These are phyloP conservation scores for Pteronura brasiliensis DNA, from an alignment of 2,113 vertebrate genomes.

Conservation along the genomic window DNA sequence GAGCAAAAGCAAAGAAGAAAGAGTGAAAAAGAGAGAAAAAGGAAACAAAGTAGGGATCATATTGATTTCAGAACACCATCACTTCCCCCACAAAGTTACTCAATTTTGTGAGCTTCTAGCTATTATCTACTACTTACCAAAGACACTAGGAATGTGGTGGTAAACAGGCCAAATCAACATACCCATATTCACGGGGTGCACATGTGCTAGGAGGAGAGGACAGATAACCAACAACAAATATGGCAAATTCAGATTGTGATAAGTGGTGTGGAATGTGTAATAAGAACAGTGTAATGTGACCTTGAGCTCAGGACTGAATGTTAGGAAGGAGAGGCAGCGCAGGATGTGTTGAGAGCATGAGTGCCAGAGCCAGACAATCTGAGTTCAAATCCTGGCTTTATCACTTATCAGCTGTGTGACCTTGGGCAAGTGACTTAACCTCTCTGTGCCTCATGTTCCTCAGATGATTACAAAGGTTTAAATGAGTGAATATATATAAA, in stretches of 20 bases:
- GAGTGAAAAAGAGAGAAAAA: neutral
- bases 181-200: neutral
- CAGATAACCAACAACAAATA: neutral
- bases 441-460: neutral
- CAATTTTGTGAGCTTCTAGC: neutral
- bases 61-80: neutral
- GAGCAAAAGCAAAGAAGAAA: neutral
- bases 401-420: neutral
- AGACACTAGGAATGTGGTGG: neutral
- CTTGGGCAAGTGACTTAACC: neutral
- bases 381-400: neutral
- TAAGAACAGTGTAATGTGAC: neutral
- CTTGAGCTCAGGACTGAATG: neutral
- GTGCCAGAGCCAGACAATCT: neutral
- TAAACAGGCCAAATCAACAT: neutral
- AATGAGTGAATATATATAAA: neutral
- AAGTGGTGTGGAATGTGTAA: neutral
- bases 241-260: neutral
- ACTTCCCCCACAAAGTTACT: neutral
- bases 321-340: neutral
- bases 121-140: neutral
- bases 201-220: accelerated
- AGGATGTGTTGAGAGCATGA: neutral
- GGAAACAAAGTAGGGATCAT: neutral
- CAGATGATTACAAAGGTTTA: neutral